Percentiles rank a stretch among this genome's conserved stretches.
Evolutionary conservation across 2,888 invertebrate species (phyloP).

Genomic region (Caenorhabditis doughertyi): DNA sequence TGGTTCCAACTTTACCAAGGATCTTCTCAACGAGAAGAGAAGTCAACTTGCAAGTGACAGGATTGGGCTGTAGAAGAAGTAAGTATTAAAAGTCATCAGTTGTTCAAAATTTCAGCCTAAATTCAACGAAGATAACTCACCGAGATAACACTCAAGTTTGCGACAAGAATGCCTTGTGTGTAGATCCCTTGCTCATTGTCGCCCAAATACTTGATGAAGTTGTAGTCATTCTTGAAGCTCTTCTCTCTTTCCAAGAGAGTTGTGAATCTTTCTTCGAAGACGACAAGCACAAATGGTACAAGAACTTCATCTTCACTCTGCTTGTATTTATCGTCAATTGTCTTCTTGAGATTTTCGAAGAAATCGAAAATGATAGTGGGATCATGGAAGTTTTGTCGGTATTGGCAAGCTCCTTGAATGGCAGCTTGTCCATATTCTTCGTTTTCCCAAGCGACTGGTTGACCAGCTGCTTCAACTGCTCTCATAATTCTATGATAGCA

Average conservation of each 20-base stretch:
- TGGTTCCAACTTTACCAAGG: conserved; percentile 57
- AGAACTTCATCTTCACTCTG: background rate
- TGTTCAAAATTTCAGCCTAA: background rate
- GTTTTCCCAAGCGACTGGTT: conserved; percentile 16
- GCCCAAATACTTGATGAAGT: conserved; percentile 24
- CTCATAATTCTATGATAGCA: conserved; percentile 5
- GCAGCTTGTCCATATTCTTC: background rate
- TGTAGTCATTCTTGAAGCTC: conserved; percentile 20
- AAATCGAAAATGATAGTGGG: background rate
- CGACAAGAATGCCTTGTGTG: conserved; percentile 20
- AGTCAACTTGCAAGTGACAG: conserved; percentile 13
- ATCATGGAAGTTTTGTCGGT: background rate
- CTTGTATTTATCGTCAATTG: conserved; percentile 6
- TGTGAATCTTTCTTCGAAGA: conserved; percentile 7
- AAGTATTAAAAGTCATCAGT: too few relatives aligned
- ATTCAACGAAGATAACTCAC: background rate
- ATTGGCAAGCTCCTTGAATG: background rate
- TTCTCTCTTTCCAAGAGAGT: background rate
- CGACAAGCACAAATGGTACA: conserved; percentile 3
- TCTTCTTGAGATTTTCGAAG: background rate
- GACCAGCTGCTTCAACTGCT: background rate
- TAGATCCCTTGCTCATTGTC: conserved; percentile 12
- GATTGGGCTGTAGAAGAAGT: background rate
- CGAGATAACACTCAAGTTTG: background rate
- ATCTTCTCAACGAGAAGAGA: conserved; percentile 48